Conservation (phyloP, 2,888 invertebrate genomes). For the Brachypalpus laphriformis region DNA sequence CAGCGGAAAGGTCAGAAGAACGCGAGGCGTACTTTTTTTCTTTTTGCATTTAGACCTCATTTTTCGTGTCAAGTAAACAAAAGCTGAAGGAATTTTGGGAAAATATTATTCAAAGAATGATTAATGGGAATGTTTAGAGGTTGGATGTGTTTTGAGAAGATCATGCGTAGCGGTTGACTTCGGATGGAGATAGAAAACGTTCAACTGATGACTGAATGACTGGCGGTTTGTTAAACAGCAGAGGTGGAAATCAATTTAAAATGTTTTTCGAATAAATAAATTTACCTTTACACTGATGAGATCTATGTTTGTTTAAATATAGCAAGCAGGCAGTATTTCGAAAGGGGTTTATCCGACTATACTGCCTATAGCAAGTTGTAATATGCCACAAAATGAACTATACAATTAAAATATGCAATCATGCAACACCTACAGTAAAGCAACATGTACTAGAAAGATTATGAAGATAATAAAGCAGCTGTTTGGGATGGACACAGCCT, state of each 20-base stretch:
- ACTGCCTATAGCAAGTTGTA: too few species aligned
- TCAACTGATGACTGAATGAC: background rate
- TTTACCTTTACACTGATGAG: too few species aligned
- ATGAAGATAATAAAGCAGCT: too few species aligned
- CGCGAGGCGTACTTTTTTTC: background rate
- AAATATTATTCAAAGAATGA: conserved; percentile 4
- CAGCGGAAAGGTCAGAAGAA: conserved; percentile 1
- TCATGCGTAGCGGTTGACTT: background rate
- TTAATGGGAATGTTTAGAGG: background rate
- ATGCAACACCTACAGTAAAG: too few species aligned
- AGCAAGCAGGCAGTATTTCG: too few species aligned
- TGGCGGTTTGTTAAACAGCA: background rate
- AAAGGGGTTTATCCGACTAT: too few species aligned
- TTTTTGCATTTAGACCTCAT: background rate
- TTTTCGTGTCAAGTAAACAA: conserved; percentile 3
- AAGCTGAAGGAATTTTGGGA: background rate
- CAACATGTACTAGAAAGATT: too few species aligned
- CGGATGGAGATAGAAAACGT: background rate
- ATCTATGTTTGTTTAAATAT: too few species aligned
- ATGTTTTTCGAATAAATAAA: too few species aligned
- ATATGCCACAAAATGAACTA: too few species aligned
- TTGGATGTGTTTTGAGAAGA: background rate
- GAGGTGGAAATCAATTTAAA: background rate
- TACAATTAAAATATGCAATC: too few species aligned
- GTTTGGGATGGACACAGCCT: too few species aligned